Base-by-base conservation (phyloP, 2,888 invertebrate genomes). In the Caradrina kadenii region DNA sequence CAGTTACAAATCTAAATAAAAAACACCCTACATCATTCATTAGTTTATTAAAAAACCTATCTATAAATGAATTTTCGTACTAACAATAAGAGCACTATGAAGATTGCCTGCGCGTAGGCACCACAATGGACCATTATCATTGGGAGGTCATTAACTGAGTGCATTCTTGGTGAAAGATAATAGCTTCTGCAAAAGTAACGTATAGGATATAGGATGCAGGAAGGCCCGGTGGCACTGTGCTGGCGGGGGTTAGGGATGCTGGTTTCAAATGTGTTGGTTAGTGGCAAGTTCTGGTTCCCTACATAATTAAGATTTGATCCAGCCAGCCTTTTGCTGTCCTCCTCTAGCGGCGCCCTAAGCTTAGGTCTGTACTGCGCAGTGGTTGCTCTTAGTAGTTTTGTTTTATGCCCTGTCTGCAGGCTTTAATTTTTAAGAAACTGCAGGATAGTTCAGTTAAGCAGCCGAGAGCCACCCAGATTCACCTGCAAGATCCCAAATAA, bases 101-200 rank as follows among this genome's bases (percentile, higher is more conserved):
- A 87, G 92, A 94, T 94, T 93, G 93, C 92, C 93, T 90, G 87
- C 88, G 89, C 90, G 90, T 88, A 86, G 87, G 87, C 84, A 77
- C 71, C 82, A 91, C 90, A 93, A 93, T 91, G 80, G 78, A 53
- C 81, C 82, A 93, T 94, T 95, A 93, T 95, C 92, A 91, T 89
- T 87, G 90, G 88, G 84, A 81, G 89, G 84, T 92, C 94, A 93
- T 94, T 95, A 93, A 92, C 92, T 86, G 90, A 88, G 92, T 84
- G 92, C 94, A 93, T 94, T 94, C 94, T 92, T 90, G 90, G 89
- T 93, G 92, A 92, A 94, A 94, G 94, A 94, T 94, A 95, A 95
- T 93, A 90, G 93, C 87, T 85, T 87, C 81, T 75, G 82, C 63
- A 64, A 73, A 78, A 78, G 79, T 78, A 66, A 75, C 82, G 82